These are phyloP conservation scores for Sycophila texana DNA, from an alignment of 2,888 invertebrate genomes.

Conservation along the genomic window DNA sequence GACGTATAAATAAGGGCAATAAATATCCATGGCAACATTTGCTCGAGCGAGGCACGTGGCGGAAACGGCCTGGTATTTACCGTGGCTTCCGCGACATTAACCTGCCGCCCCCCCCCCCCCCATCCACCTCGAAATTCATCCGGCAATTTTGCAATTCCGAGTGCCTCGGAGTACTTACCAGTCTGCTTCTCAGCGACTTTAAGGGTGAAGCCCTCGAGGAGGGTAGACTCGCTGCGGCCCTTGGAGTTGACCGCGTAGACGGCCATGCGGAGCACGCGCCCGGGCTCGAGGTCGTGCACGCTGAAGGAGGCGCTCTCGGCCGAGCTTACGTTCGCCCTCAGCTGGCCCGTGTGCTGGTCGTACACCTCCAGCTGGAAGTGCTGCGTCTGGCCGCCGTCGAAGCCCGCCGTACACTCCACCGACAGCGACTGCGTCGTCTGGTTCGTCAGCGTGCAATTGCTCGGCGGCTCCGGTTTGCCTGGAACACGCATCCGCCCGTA, in stretches of 20 bases:
- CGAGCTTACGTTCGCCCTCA: constrained; percentile 84
- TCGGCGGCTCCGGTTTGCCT: constrained; percentile 86
- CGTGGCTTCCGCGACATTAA: constrained; percentile 29
- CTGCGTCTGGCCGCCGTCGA: constrained; percentile 87
- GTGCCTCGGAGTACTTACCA: constrained; percentile 77
- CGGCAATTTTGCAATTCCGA: background rate
- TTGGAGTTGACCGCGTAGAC: constrained; percentile 90
- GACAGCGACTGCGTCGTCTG: constrained; percentile 87
- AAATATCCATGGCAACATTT: constrained; percentile 19
- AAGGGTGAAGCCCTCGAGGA: constrained; percentile 84
- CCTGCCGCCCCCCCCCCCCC: background rate
- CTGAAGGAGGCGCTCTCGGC: constrained; percentile 84
- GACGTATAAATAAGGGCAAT: constrained; percentile 14
- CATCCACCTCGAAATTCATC: background rate
- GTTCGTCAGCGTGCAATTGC: constrained; percentile 86
- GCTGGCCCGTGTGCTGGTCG: constrained; percentile 81
- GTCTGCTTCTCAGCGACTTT: constrained; percentile 87
- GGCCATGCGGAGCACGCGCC: constrained; percentile 85
- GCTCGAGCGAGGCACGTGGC: background rate
- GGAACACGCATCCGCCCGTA: constrained; percentile 56
- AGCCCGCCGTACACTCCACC: constrained; percentile 84
- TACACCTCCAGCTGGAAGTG: constrained; percentile 85
- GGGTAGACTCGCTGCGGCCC: constrained; percentile 86
- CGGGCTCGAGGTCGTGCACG: constrained; percentile 86
- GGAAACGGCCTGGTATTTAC: constrained; percentile 27